phyloP scores from a whole-genome alignment of 2,888 invertebrate genomes.

The Eremobia ochroleuca region DNA sequence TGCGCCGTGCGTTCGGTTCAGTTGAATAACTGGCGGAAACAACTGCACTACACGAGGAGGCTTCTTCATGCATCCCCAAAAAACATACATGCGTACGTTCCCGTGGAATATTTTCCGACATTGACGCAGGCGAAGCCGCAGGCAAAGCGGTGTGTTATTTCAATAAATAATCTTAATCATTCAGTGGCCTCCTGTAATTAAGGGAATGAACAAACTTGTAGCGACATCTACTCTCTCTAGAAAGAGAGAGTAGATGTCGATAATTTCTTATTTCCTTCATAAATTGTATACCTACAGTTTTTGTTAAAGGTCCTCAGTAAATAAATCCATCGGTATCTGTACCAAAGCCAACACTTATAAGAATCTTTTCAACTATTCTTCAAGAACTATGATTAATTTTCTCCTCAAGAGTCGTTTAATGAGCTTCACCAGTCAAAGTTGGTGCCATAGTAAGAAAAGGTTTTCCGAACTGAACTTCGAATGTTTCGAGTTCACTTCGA shows the following conservation, averaged over 20 bases:
- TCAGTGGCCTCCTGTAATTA: neutral
- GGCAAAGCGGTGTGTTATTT: neutral
- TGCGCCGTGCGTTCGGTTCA: too few relatives aligned
- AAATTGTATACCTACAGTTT: neutral
- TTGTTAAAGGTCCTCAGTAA: neutral
- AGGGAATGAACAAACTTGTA: neutral
- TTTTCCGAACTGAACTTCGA: constrained; percentile 34
- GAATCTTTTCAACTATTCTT: constrained; percentile 40
- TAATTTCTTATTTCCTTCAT: neutral
- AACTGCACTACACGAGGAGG: too few relatives aligned
- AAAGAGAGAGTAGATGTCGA: too few relatives aligned
- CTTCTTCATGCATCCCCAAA: too few relatives aligned
- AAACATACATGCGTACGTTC: too few relatives aligned
- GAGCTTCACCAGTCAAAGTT: constrained; percentile 52
- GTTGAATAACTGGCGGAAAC: too few relatives aligned
- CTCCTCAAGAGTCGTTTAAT: constrained; percentile 45
- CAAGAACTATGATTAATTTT: constrained; percentile 57
- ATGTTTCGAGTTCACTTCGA: constrained; percentile 51
- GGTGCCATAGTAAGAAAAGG: constrained; percentile 39
- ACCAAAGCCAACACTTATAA: constrained; percentile 16
- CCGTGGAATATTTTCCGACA: too few relatives aligned
- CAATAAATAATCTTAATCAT: neutral
- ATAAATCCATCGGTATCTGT: constrained; percentile 12
- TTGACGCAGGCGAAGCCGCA: too few relatives aligned
- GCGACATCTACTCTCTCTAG: neutral